These are phyloP conservation scores for Eulemur coronatus DNA, from an alignment of 2,797 vertebrate genomes.

Conservation along the genomic window DNA sequence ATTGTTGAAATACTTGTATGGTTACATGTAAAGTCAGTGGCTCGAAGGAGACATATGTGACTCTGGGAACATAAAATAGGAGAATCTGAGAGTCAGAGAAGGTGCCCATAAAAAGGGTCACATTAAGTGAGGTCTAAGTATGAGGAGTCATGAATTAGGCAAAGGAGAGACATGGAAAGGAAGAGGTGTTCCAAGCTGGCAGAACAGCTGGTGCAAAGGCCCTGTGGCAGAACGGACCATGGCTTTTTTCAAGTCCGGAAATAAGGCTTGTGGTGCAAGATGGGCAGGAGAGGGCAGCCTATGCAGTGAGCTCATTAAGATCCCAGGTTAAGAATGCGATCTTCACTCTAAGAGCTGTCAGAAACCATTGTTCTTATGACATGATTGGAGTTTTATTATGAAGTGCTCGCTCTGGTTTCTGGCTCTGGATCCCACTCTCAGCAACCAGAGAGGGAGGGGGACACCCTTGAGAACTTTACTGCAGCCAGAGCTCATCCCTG, in stretches of 20 bases:
- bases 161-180: background rate
- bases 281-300: background rate
- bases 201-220: background rate
- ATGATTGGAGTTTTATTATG: background rate
- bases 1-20: background rate
- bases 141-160: background rate
- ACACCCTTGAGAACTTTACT: background rate
- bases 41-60: background rate
- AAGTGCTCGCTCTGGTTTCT: background rate
- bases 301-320: background rate
- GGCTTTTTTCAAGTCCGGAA: background rate
- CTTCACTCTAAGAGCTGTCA: background rate
- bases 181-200: background rate
- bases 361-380: background rate
- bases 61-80: background rate
- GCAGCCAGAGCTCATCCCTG: background rate
- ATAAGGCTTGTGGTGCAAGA: background rate
- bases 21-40: background rate
- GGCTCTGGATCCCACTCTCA: background rate
- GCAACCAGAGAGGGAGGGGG: background rate
- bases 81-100: background rate
- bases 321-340: too few relatives aligned
- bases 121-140: background rate
- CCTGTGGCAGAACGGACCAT: background rate
- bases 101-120: background rate